Base-by-base conservation (phyloP, 2,113 vertebrate genomes). In the Eurystomus gularis region DNA sequence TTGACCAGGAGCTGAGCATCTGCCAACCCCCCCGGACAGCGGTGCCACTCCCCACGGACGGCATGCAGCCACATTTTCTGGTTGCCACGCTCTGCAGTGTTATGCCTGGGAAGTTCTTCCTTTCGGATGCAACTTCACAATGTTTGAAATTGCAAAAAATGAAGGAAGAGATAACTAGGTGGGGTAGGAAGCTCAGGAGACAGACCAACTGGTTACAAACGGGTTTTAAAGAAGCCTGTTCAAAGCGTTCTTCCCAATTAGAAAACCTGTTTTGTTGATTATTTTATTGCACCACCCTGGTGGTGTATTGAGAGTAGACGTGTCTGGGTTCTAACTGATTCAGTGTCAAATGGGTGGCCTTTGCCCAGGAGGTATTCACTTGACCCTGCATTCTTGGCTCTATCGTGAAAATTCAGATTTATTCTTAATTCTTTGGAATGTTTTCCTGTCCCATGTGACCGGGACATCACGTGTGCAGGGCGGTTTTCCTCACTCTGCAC, bases 181-280 rank as follows among this genome's bases (percentile, higher is more conserved):
- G 40, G 18, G n/a, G 40, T 71, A 64, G 73, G 57, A 60, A 88
- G 58, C 33, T 9, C 48, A 76, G 57, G 70, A 79, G 78, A 72
- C 64, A 12, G 94, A 78, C n/a, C 72, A 65, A 91, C 46, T 55
- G 42, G 57, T 93, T 93, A 7, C 52, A 44, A 87, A 69, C 90
- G 68, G 81, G 82, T 87, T 94, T 26, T 51, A 26, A 79, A 78
- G 64, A 40, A 52, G 19, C 37, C 35, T 58, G 26, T 66, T 91
- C 51, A 3, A 73, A 95, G 77, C 1, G 2, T 24, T 65, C 42
- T 89, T 95, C 80, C 37, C 69, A 81, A 35, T 44, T 42, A 42
- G 42, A 54, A 94, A 84, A 82, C 84, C 84, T 82, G 93, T 89
- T 96, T 33, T 46, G 39, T 75, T 62, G 28, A 82, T 82, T 28